Evolutionary conservation across 2,113 vertebrate species (phyloP), one percentile per base, ranked within the genome.

Genomic region (Microtus oregoni): DNA sequence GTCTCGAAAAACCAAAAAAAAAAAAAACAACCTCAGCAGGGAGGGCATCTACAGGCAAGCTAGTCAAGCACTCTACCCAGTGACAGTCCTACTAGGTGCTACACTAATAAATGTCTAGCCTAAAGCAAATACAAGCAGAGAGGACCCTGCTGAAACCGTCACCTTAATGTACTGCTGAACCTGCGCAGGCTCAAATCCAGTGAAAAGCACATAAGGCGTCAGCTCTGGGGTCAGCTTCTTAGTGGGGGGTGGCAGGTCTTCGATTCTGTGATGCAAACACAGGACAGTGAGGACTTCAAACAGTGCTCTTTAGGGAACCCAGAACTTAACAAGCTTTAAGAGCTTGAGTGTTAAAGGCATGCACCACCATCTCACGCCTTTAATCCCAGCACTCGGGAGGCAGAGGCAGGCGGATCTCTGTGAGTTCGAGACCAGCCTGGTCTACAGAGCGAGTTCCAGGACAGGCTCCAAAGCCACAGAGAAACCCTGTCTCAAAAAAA

Each of bases 151-250:
- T 13, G 28, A 38, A 76, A 65, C 72, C 63, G 4, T 98, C 95
- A 99, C 99, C 99, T 99, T 99, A 61, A 99, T 98, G 97, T 99
- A 99, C 97, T 99, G 99, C 13, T 99, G 99, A 10, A 99, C 99
- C 90, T 99, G 99, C 28, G 97, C 79, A 47, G 99, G 99, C 96
- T 99, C 99, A 91, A 99, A 99, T 15, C 99, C 99, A 9, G 99
- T 99, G 98, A 99, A 99, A 75, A 99, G 98, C 96, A 99, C 99
- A 7, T 98, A 97, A 2, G 99, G 99, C 0, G 99, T 99, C 91
- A 99, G 96, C 83, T 99, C 99, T 1, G 99, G 99, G 1, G 98
- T 98, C 65, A 99, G 98, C 97, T 99, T 99, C 97, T 99, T 99
- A 63, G 98, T 99, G 61, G 99, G 99, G 13, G 99, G 98, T 0